Conservation (phyloP, 2,888 invertebrate genomes). For the Limnephilus marmoratus region DNA sequence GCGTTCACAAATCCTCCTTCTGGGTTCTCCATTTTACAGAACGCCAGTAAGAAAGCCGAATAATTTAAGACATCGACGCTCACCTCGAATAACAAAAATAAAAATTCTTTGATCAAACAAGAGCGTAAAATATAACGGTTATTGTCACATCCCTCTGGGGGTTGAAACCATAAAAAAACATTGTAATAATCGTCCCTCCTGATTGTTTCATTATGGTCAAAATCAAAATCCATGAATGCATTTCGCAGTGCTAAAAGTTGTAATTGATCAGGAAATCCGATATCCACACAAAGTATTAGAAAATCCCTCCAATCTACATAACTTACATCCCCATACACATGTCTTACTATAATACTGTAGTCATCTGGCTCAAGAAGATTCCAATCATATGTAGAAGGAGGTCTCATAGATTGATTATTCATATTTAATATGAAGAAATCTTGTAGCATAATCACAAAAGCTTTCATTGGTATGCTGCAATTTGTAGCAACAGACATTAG, state of each 20-base stretch:
- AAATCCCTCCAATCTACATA: conserved; percentile 83
- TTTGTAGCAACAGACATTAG: conserved; percentile 67
- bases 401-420: conserved; percentile 71
- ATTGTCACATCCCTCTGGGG: conserved; percentile 68
- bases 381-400: conserved; percentile 73
- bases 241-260: conserved; percentile 76
- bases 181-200: conserved; percentile 70
- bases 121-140: conserved; percentile 68
- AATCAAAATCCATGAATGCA: conserved; percentile 75
- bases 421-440: conserved; percentile 74
- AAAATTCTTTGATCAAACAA: conserved; percentile 76
- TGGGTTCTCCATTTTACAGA: conserved; percentile 79
- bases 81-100: conserved; percentile 78
- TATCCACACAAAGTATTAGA: conserved; percentile 78
- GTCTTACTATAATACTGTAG: conserved; percentile 72
- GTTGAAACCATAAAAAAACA: conserved; percentile 72
- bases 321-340: conserved; percentile 77
- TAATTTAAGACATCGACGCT: conserved; percentile 77
- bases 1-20: conserved; percentile 78
- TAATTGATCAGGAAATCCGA: conserved; percentile 76
- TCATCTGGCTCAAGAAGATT: conserved; percentile 72
- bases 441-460: conserved; percentile 76
- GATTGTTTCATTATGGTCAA: conserved; percentile 71
- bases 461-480: conserved; percentile 70
- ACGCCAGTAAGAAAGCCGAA: conserved; percentile 79